Evolutionary conservation across 1,140 invertebrate genomes (phyloP).

Genomic region (Tetragonula clypearis): DNA sequence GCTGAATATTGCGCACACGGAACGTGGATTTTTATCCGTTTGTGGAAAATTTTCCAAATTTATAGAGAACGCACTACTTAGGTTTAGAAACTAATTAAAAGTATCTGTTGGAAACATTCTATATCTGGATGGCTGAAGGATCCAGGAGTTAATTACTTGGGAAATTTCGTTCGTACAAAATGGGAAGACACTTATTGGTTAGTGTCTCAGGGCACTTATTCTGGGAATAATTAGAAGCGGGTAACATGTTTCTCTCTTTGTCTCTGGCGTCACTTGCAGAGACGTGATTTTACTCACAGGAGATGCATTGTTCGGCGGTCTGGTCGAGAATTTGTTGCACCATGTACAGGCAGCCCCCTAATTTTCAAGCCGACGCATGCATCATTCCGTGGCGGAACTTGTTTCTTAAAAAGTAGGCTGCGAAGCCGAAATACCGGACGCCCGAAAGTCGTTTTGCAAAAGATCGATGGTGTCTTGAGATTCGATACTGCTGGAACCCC

Average conservation of each 20-base stretch:
- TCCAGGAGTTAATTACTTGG: no score
- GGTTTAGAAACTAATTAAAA: no score
- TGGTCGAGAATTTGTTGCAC: slow-evolving; percentile 47
- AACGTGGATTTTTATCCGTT: no score
- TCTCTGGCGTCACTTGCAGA: slow-evolving; percentile 30
- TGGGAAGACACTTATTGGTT: not conserved
- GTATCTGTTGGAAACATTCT: no score
- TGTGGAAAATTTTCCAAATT: no score
- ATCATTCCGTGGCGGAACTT: slow-evolving; percentile 19
- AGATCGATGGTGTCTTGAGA: slow-evolving; percentile 27
- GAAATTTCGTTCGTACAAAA: no score
- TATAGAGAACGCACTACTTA: no score
- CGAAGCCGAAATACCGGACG: slow-evolving; percentile 15
- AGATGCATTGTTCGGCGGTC: slow-evolving; percentile 53
- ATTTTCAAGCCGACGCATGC: slow-evolving; percentile 23
- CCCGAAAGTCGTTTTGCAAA: slow-evolving; percentile 2
- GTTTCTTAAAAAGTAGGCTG: slow-evolving; percentile 19
- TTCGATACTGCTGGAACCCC: not conserved
- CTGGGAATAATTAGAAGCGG: slow-evolving; percentile 60
- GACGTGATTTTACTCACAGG: slow-evolving; percentile 28
- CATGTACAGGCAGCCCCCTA: slow-evolving; percentile 39
- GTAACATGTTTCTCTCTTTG: not conserved
- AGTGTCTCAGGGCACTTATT: slow-evolving; percentile 45
- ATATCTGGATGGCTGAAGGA: no score
- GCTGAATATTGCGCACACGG: no score